These are phyloP conservation scores for Halictus quadricinctus DNA, from an alignment of 2,888 invertebrate species.

Conservation along the genomic window DNA sequence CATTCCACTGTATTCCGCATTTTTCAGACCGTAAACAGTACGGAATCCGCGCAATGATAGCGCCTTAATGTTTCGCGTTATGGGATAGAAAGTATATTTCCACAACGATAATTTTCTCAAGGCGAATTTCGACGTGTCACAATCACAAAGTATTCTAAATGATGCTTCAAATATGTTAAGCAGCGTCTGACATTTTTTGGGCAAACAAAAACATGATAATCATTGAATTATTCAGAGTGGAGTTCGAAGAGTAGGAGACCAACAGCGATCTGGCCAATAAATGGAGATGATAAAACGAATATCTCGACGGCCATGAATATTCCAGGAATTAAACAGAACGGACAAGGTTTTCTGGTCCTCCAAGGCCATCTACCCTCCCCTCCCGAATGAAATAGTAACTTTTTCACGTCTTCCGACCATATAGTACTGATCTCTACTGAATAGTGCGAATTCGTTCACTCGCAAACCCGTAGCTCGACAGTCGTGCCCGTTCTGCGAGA, in stretches of 20 bases:
- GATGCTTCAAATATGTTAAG: neutral
- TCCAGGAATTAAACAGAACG: constrained; percentile 37
- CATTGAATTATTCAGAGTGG: neutral
- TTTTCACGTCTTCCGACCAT: constrained; percentile 49
- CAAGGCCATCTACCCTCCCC: constrained; percentile 62
- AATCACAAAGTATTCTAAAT: too few relatives aligned
- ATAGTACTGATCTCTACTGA: constrained; percentile 60
- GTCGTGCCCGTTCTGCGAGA: neutral
- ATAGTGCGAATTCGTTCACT: neutral
- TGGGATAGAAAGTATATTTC: constrained; percentile 7
- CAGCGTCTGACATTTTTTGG: neutral
- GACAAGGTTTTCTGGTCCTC: constrained; percentile 53
- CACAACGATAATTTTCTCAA: neutral
- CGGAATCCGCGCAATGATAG: constrained; percentile 10
- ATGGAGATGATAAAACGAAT: neutral
- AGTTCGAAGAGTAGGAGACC: neutral
- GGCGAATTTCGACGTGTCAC: neutral
- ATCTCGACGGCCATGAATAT: constrained; percentile 20
- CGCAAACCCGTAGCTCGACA: neutral
- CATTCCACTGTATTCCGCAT: constrained; percentile 35
- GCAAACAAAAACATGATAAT: neutral
- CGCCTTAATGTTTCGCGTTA: neutral
- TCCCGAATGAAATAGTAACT: constrained; percentile 16
- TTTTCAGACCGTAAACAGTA: constrained; percentile 10
- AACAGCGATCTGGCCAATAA: neutral